A percentile compares a stretch with the other conserved stretches of the same genome.
Evolutionary conservation across 2,888 invertebrate genomes (phyloP).

Genomic region (Oasisia sp.): DNA sequence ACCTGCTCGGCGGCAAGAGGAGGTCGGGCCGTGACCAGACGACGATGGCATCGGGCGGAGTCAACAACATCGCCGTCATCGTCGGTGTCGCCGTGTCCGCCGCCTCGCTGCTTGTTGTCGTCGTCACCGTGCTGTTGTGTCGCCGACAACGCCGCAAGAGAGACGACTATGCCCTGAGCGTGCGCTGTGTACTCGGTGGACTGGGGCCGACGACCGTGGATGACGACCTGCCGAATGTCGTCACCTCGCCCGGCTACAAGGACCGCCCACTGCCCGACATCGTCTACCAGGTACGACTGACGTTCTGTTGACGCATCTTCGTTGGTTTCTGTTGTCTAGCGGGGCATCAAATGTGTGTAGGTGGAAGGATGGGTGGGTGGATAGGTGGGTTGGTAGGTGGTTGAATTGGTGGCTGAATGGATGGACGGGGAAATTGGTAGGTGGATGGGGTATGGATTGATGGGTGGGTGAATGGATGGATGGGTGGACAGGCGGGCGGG

Average conservation of each 20-base stretch:
- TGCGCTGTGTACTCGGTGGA: background rate
- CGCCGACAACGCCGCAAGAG: background rate
- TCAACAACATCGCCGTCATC: conserved; percentile 26
- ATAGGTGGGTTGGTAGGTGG: too few relatives aligned
- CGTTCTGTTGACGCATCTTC: too few relatives aligned
- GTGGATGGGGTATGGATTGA: too few relatives aligned
- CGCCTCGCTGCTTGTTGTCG: conserved; percentile 18
- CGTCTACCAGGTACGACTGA: conserved; percentile 19
- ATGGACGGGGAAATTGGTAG: too few relatives aligned
- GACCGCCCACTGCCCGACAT: conserved; percentile 33
- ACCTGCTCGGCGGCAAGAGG: background rate
- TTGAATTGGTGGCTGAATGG: too few relatives aligned
- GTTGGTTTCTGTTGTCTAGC: too few relatives aligned
- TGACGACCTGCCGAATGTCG: background rate
- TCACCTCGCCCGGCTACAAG: background rate
- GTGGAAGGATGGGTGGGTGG: too few relatives aligned
- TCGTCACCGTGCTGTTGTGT: background rate
- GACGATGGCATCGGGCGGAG: conserved; percentile 24
- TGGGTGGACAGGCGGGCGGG: too few relatives aligned
- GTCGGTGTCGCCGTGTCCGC: conserved; percentile 27
- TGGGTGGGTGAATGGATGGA: too few relatives aligned
- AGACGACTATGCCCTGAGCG: conserved; percentile 8
- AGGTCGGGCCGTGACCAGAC: conserved; percentile 19
- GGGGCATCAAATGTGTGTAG: too few relatives aligned
- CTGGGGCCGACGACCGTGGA: background rate